Evolutionary conservation across 2,888 invertebrate species (phyloP), one percentile per base, ranked within the genome.

Genomic region (Cremastinae sp.): DNA sequence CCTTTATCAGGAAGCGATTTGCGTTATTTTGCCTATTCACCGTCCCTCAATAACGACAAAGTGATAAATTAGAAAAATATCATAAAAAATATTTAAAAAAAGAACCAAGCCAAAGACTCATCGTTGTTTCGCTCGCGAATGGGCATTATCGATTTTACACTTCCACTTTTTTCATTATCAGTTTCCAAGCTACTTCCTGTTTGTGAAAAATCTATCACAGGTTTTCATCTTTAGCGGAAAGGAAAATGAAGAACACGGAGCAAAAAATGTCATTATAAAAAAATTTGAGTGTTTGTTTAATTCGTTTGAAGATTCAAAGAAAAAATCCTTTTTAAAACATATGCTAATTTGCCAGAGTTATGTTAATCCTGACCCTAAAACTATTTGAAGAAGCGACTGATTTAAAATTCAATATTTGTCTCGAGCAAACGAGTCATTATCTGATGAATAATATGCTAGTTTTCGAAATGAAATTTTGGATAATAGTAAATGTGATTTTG

Each of bases 101-200:
- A 61, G 47, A 38, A 36, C 41, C 22, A 20, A 56, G 36, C 54
- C 16, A 16, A 38, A 54, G 47, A 74, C 28, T 65, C 65, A 73
- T 71, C 64, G 16, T 56, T 20, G n/a, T 54, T 28, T 0, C 10
- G 7, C 14, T 45, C 5, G 2, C 34, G 22, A 14, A 59, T n/a
- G n/a, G n/a, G n/a, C n/a, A n/a, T 59, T 59, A 16, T 16, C 20
- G 14, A 49, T 73, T 36, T 61, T 34, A 18, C 43, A 12, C n/a
- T 12, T n/a, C 34, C 64, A 65, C 51, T 45, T 73, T 36, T 49
- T 9, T 34, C 47, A 56, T 68, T 18, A 36, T 54, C 66, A 28
- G 28, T 28, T 28, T 28, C 28, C 5, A n/a, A n/a, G n/a, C n/a
- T n/a, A n/a, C n/a, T n/a, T n/a, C n/a, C n/a, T n/a, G n/a, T n/a